Evolutionary conservation across 2,797 vertebrate genomes (phyloP), one percentile per base, ranked within the genome.

Genomic region (Zenarchopterus dispar): DNA sequence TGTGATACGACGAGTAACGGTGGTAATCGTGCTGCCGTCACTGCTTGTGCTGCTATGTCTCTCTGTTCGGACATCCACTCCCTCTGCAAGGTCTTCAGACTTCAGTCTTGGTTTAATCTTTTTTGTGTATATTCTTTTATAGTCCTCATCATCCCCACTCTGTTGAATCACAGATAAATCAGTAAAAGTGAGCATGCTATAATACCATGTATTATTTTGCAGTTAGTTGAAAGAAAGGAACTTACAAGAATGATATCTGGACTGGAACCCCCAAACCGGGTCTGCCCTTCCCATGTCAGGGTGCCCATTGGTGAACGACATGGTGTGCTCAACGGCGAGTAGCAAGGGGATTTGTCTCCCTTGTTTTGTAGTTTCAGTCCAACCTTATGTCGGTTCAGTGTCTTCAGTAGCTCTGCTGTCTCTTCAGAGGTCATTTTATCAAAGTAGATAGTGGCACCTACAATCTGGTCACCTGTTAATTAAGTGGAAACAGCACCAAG

Each of bases 141-240:
- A 99, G 67, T 97, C 96, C 76, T 96, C 96, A 9, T 99, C 97
- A 46, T 94, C 97, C 0, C 96, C 97, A 54, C 97, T 96, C 97
- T 98, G 90, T 69, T 78, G 36, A 66, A 47, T 72, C 13, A 78
- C n/a, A 78, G 81, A 69, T 0, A 17, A 44, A 74, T 39, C 36
- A 67, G 10, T 55, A 0, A 6, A n/a, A 10, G 55, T 53, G 0
- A 0, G 67, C 45, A 53, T 56, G 8, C 64, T 51, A 67, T 15
- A 41, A 23, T 59, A 48, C 1, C 4, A 18, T 59, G 21, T 23
- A 56, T 49, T 41, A 57, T 4, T 56, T 64, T 17, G 67, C 8
- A 56, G 70, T 52, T 7, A 52, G 55, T 52, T 47, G 1, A 31
- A n/a, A 11, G 58, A 26, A 41, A 45, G 49, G 0, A 59, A 74